Base-by-base conservation (phyloP, 2,888 invertebrate genomes). In the Caenorhabditis zanzibari region DNA sequence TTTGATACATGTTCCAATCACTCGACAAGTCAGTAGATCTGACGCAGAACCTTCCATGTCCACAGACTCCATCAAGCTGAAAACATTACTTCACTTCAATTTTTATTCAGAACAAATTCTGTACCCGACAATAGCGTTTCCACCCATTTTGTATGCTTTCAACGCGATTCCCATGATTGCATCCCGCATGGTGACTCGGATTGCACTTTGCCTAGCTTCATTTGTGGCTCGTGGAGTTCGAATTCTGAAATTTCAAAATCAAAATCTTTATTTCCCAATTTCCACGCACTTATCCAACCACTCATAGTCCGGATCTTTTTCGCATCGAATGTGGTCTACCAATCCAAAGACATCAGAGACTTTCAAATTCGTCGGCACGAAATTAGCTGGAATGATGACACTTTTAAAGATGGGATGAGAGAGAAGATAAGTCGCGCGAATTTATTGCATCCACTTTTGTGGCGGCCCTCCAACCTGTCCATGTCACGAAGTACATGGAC, bases 301-400 rank as follows among this genome's bases (percentile, higher is more conserved):
- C 93, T 98, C 97, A 93, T 97, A 96, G 92, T 97, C 98, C 0
- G 98, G 98, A 94, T 98, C 98, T 93, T 97, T 97, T 85, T 93
- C 93, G 16, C 93, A 92, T 10, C 93, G 92, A 61, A 93, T 90
- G 74, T 93, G 93, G 84, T 93, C 93, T 19, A 89, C 82, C 24
- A 88, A n/a, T 0, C 89, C 89, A 16, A 85, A 71, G 1, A 85
- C 76, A 47, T 88, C 88, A 3, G 76, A 71, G 9, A 86, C 14
- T 26, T 71, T 19, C 1, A 83, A 32, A 35, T 58, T 63, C 1
- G 44, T 0, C 0, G 89, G 89, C 7, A 86, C 32, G 14, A 52
- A 54, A 1, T 58, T 52, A 5, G 75, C 86, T 82, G 49, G 44
- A 75, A 71, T 56, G n/a, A 14, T 38, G 32, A 32, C 4, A 32